A percentile compares a stretch with the other conserved stretches of the same genome.
phyloP scores from a whole-genome alignment of 2,888 invertebrate species.

The Prosapia bicincta region DNA sequence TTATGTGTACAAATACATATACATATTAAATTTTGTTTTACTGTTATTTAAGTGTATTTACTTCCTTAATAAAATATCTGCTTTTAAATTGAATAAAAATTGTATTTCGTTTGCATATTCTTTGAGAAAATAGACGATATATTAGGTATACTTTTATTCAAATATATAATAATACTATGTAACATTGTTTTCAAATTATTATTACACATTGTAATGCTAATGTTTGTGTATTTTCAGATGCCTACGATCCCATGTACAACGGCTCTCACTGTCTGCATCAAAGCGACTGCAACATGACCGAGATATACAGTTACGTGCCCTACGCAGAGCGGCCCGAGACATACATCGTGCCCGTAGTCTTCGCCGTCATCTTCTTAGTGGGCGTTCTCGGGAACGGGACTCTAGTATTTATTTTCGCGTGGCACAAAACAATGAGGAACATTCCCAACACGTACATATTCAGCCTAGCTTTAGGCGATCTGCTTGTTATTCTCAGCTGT shows the following conservation, averaged over 20 bases:
- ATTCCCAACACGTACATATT: slow-evolving; percentile 74
- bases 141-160: too few relatives aligned
- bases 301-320: slow-evolving; percentile 55
- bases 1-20: too few relatives aligned
- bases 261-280: background rate
- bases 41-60: too few relatives aligned
- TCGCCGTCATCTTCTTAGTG: slow-evolving; percentile 80
- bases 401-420: slow-evolving; percentile 75
- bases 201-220: too few relatives aligned
- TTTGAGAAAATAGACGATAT: too few relatives aligned
- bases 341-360: slow-evolving; percentile 80
- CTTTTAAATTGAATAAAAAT: too few relatives aligned
- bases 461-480: slow-evolving; percentile 54
- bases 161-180: too few relatives aligned
- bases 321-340: slow-evolving; percentile 77
- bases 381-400: slow-evolving; percentile 89
- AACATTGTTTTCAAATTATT: too few relatives aligned
- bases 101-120: too few relatives aligned
- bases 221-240: too few relatives aligned
- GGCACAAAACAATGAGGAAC: slow-evolving; percentile 84
- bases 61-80: too few relatives aligned
- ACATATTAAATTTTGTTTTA: too few relatives aligned
- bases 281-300: background rate
- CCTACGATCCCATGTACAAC: background rate
- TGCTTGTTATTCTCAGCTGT: slow-evolving; percentile 70